Conservation (phyloP, 2,888 invertebrate species). For the Crioceris asparagi region DNA sequence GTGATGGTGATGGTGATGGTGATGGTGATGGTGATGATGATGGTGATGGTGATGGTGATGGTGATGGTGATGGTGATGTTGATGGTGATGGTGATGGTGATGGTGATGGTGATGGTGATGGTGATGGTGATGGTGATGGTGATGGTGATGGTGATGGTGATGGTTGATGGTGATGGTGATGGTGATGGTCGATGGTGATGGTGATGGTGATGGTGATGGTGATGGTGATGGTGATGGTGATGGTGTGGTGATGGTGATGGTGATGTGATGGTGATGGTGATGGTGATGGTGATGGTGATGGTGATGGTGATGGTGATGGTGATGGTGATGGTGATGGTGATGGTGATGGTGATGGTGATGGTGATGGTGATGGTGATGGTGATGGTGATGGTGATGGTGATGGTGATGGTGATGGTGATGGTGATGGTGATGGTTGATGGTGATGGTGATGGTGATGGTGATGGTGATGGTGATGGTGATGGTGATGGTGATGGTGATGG, state of each 20-base stretch:
- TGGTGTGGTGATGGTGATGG: too few species aligned
- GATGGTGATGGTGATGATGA: not conserved
- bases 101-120: not conserved
- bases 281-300: not conserved
- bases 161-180: not conserved
- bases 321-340: slow-evolving; percentile 2
- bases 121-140: not conserved
- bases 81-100: not conserved
- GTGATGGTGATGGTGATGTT: not conserved
- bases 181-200: too few species aligned
- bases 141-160: not conserved
- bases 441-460: slow-evolving; percentile 2
- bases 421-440: slow-evolving; percentile 1
- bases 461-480: slow-evolving; percentile 2
- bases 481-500: not conserved
- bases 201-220: slow-evolving; percentile 1
- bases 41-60: not conserved
- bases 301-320: slow-evolving; percentile 1
- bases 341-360: slow-evolving; percentile 1
- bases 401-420: slow-evolving; percentile 2
- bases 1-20: not conserved
- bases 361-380: slow-evolving; percentile 2
- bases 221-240: too few species aligned
- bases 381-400: slow-evolving; percentile 1
- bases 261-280: too few species aligned